Evolutionary conservation across 35 echinoderm and acorn worm genomes (phyloP).

Genomic region (Heliocidaris erythrogramma): DNA sequence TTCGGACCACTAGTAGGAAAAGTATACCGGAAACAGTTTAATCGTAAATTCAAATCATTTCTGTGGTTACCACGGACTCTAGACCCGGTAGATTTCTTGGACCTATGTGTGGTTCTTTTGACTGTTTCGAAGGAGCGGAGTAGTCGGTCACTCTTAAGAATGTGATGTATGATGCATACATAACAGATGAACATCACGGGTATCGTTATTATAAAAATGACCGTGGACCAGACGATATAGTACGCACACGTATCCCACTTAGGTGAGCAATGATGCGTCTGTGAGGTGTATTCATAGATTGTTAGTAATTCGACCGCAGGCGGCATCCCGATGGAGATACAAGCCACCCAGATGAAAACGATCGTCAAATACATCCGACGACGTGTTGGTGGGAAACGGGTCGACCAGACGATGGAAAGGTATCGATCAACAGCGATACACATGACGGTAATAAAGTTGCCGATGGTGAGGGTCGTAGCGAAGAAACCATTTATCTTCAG

Average conservation of each 20-base stretch:
- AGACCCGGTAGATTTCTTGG: not conserved
- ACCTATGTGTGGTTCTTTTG: not conserved
- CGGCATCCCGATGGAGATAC: not conserved
- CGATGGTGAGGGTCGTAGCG: constrained; percentile 9
- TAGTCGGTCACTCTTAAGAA: not conserved
- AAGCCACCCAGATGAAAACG: not conserved
- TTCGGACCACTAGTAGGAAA: not conserved
- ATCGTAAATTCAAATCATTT: not conserved
- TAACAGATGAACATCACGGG: not conserved
- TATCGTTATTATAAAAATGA: not conserved
- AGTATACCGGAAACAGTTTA: not conserved
- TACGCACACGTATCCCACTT: not conserved
- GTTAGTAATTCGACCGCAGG: not conserved
- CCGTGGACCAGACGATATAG: not conserved
- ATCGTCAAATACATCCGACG: not conserved
- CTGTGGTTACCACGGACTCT: not conserved
- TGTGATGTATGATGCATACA: not conserved
- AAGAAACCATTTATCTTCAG: constrained; percentile 36
- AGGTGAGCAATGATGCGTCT: constrained; percentile 26
- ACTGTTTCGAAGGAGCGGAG: not conserved
- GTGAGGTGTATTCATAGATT: not conserved
- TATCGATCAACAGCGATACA: constrained; percentile 41
- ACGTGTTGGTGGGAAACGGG: constrained; percentile 25
- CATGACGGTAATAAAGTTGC: constrained; percentile 6
- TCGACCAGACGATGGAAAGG: not conserved